Conservation (phyloP, 2,113 vertebrate genomes). For the Carassius gibelio region DNA sequence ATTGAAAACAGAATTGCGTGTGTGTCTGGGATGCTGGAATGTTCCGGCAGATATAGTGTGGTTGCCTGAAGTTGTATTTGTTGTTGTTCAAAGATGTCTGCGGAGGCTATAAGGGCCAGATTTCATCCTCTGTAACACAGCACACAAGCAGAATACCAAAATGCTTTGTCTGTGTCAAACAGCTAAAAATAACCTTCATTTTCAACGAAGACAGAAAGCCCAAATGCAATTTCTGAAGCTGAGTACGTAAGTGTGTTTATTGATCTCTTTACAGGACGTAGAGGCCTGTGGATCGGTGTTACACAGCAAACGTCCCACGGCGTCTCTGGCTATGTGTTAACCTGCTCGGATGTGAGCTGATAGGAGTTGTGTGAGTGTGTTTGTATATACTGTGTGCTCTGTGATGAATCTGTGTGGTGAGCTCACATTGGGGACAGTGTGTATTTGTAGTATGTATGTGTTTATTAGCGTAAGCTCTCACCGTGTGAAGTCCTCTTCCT, state of each 20-base stretch:
- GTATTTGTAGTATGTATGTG: neutral
- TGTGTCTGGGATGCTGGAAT: slow-evolving; percentile 58
- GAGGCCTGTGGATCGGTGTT: neutral
- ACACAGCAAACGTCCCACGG: neutral
- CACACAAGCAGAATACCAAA: neutral
- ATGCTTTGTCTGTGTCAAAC: neutral
- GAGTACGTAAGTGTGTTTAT: slow-evolving; percentile 23
- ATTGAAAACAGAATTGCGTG: slow-evolving; percentile 20
- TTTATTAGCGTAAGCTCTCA: slow-evolving; percentile 57
- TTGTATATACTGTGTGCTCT: slow-evolving; percentile 20
- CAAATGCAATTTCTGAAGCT: neutral
- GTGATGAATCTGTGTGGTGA: slow-evolving; percentile 30
- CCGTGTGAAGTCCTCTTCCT: slow-evolving; percentile 96
- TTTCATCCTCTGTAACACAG: neutral
- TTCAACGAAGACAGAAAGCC: neutral
- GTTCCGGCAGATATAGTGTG: neutral
- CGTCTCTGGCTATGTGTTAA: neutral
- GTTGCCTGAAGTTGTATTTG: slow-evolving; percentile 21
- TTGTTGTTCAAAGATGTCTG: slow-evolving; percentile 6
- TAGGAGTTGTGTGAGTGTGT: slow-evolving; percentile 28
- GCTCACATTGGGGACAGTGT: slow-evolving; percentile 23
- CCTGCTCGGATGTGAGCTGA: neutral
- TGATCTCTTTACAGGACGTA: neutral
- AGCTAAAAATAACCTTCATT: neutral
- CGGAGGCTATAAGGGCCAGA: neutral